phyloP scores from a whole-genome alignment of 1,140 invertebrate species.

The Zophobas morio region DNA sequence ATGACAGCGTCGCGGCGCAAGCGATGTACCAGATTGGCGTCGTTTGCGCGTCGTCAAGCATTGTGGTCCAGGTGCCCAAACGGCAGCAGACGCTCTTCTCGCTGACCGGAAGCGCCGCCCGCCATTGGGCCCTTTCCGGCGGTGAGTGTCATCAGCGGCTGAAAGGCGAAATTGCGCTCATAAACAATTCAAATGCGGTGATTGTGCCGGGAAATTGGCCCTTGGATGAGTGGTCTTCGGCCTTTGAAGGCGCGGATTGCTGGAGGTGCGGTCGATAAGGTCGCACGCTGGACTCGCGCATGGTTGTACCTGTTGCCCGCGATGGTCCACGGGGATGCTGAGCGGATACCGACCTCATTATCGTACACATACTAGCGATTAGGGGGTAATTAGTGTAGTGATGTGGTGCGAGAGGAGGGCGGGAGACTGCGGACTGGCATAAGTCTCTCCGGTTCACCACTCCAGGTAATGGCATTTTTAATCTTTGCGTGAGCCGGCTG shows the following conservation, averaged over 20 bases:
- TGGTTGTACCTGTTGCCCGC: conserved; percentile 59
- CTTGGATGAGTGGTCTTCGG: conserved; percentile 33
- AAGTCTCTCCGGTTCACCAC: not conserved
- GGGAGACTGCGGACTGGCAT: not conserved
- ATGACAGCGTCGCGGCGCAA: conserved; percentile 67
- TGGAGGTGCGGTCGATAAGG: conserved; percentile 50
- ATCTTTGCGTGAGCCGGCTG: not conserved
- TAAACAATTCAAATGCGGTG: conserved; percentile 46
- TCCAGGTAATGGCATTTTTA: conserved; percentile 20
- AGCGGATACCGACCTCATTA: conserved; percentile 51
- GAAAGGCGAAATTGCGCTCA: conserved; percentile 26
- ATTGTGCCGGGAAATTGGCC: conserved; percentile 54
- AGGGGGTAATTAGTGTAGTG: conserved; percentile 48
- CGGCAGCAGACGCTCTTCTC: not conserved
- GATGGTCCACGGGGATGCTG: conserved; percentile 54
- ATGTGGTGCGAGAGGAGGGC: conserved; percentile 36
- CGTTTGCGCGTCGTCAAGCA: conserved; percentile 20
- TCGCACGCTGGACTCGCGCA: conserved; percentile 44
- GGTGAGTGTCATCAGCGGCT: conserved; percentile 8
- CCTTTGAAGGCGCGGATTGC: conserved; percentile 42
- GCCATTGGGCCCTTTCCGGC: not conserved
- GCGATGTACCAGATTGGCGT: conserved; percentile 65
- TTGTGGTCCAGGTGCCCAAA: conserved; percentile 41
- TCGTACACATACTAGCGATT: conserved; percentile 46
- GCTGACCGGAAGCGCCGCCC: conserved; percentile 20